Evolutionary conservation across 2,113 vertebrate species (phyloP), one percentile per base, ranked within the genome.

Genomic region (Romanogobio albipinnatus): DNA sequence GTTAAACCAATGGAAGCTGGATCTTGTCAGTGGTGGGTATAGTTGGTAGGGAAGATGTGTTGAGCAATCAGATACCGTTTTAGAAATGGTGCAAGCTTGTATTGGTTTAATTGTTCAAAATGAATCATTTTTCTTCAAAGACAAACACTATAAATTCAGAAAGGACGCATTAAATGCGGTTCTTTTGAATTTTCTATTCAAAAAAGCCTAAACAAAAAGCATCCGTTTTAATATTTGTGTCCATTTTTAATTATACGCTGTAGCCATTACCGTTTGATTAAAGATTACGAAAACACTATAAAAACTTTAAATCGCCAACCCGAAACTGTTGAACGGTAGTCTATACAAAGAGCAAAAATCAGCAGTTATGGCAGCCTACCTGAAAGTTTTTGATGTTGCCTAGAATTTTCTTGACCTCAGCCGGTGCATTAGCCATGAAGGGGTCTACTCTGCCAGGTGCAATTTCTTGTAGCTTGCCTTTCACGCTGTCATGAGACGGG

Each of bases 371-470:
- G 36, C 5, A 61, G 10, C 70, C 9, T 70, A 91, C 89, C 89
- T 90, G 89, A 66, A 9, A 90, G 29, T 91, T 85, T 71, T 89
- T 88, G 24, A 91, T 66, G 70, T 89, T 90, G 11, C n/a, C 85
- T 59, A 89, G 51, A 26, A 91, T 87, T 81, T 84, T 88, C 86
- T 91, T 91, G 76, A 91, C 87, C 86, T 88, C 86, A 51, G 80
- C 86, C 14, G 24, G 84, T 6, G 87, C 89, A 0, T 86, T 83
- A 29, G 77, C 74, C 89, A 89, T 87, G 59, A 91, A 91, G 1
- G 84, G 71, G 9, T 91, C 83, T 66, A 91, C 90, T 17, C 90
- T 76, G 2, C 75, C 33, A 24, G 90, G 89, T 73, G 1, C 3
- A 3, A 24, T 9, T 82, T 90, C 70, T 76, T 83, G 24, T 13